A percentile compares a stretch with the other conserved stretches of the same genome.
phyloP scores from a whole-genome alignment of 2,888 invertebrate species.

The Cerastis leucographa region DNA sequence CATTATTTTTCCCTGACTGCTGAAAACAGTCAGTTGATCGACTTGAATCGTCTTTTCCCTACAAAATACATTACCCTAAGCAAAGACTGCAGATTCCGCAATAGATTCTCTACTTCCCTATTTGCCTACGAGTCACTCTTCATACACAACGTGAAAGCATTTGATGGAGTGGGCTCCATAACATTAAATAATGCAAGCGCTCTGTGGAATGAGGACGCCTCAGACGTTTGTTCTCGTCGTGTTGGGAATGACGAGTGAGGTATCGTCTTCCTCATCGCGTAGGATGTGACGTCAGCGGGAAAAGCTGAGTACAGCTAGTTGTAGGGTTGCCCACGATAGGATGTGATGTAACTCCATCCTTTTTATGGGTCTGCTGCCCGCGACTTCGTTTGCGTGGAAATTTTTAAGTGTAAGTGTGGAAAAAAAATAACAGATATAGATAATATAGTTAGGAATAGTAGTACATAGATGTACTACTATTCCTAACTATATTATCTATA shows the following conservation, averaged over 20 bases:
- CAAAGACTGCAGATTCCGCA: constrained; percentile 15
- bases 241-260: constrained; percentile 80
- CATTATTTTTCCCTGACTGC: not conserved
- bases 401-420: too few relatives aligned
- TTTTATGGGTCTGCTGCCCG: too few relatives aligned
- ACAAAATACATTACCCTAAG: not conserved
- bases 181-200: constrained; percentile 81
- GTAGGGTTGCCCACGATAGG: constrained; percentile 40
- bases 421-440: too few relatives aligned
- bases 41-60: not conserved
- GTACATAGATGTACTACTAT: too few relatives aligned
- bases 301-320: constrained; percentile 19
- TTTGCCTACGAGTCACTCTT: constrained; percentile 41
- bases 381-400: too few relatives aligned
- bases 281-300: constrained; percentile 64
- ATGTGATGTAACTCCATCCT: too few relatives aligned
- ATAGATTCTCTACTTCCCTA: constrained; percentile 22
- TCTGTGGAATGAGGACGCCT: constrained; percentile 79
- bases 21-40: not conserved
- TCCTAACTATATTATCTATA: too few relatives aligned
- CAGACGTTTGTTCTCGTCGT: constrained; percentile 75
- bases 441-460: too few relatives aligned
- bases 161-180: constrained; percentile 64
- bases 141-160: constrained; percentile 42
- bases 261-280: constrained; percentile 73